Conservation (phyloP, 2,113 vertebrate species). For the Dromas ardeola region DNA sequence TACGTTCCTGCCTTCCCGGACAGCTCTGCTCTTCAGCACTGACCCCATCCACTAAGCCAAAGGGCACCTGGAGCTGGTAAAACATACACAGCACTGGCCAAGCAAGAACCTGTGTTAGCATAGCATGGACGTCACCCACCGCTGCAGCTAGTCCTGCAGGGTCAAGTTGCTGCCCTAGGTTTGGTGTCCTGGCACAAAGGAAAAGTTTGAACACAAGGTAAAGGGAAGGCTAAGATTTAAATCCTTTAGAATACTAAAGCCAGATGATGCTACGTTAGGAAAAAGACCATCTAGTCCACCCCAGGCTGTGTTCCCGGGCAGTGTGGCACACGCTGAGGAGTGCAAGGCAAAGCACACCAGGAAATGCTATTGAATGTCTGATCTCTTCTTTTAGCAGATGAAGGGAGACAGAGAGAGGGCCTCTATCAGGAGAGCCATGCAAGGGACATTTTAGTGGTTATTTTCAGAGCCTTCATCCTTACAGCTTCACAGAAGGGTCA, state of each 20-base stretch:
- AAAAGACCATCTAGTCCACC: background rate
- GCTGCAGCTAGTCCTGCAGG: background rate
- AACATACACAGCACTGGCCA: background rate
- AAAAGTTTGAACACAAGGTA: background rate
- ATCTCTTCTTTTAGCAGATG: background rate
- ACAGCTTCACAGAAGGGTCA: constrained; percentile 54
- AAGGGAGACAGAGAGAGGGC: background rate
- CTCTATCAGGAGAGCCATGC: background rate
- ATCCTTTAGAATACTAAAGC: background rate
- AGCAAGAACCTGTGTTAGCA: background rate
- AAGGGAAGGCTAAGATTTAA: background rate
- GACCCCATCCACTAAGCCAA: background rate
- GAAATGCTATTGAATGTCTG: background rate
- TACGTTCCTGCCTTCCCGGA: background rate
- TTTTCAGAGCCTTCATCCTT: constrained; percentile 51
- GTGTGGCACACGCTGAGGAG: background rate
- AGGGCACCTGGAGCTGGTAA: background rate
- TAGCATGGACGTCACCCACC: accelerated
- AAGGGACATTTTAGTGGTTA: background rate
- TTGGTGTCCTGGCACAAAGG: background rate
- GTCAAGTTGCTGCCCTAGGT: background rate
- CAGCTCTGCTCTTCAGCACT: background rate
- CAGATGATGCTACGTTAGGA: background rate
- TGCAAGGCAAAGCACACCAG: background rate
- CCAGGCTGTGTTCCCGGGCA: background rate